These are phyloP conservation scores for Odobenus rosmarus DNA, from an alignment of 2,113 vertebrate species.

Conservation along the genomic window DNA sequence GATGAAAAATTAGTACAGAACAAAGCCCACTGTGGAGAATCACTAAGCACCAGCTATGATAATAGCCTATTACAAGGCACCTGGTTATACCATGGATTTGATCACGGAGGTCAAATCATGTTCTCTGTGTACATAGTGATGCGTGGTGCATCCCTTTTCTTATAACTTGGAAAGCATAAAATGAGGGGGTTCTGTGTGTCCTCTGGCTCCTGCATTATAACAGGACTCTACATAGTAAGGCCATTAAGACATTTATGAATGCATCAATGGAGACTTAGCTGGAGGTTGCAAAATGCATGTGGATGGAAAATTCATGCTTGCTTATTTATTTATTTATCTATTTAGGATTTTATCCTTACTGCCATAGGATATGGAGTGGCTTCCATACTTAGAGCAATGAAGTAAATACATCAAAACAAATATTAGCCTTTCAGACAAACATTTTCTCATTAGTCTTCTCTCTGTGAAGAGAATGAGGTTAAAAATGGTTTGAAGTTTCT, in stretches of 20 bases:
- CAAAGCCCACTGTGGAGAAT: constrained; percentile 62
- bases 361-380: constrained; percentile 16
- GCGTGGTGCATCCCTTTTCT: neutral
- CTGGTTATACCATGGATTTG: constrained; percentile 50
- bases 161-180: constrained; percentile 31
- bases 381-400: constrained; percentile 71
- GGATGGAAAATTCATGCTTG: constrained; percentile 59
- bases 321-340: constrained; percentile 67
- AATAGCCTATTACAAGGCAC: constrained; percentile 52
- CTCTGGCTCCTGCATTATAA: constrained; percentile 47
- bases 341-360: constrained; percentile 62
- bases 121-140: constrained; percentile 48
- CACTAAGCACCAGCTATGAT: constrained; percentile 44
- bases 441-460: constrained; percentile 79
- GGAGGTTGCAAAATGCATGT: neutral
- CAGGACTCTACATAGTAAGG: constrained; percentile 20
- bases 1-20: constrained; percentile 66
- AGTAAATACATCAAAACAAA: constrained; percentile 83
- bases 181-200: neutral
- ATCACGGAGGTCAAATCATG: constrained; percentile 49
- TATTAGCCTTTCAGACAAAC: constrained; percentile 81
- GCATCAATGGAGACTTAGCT: constrained; percentile 38
- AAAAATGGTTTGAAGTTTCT: constrained; percentile 81
- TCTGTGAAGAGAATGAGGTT: constrained; percentile 77
- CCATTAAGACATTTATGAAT: constrained; percentile 69